Evolutionary conservation across 2,888 invertebrate species (phyloP), one percentile per base, ranked within the genome.

Genomic region (Agrilus mali): DNA sequence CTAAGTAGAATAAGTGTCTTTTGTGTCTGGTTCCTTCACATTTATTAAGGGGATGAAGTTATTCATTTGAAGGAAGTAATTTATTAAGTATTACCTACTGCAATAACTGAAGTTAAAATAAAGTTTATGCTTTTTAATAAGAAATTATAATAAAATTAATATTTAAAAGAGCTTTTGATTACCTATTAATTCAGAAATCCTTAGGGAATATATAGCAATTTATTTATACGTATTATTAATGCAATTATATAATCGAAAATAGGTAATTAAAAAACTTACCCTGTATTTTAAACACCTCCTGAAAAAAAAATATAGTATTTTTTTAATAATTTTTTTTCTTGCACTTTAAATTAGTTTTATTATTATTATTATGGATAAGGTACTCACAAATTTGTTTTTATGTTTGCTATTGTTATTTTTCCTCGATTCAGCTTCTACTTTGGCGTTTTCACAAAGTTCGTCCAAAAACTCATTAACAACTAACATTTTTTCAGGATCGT

Each of bases 401-500:
- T 55, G 55, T 54, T 60, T 60, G 36, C 51, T 44, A 51, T 60
- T 60, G 33, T 47, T 51, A 32, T 51, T 48, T 43, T 52, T 56
- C 47, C 60, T 54, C 13, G 52, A 51, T 41, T 64, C 63, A 3
- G 60, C 64, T 50, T 66, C 65, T 35, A 59, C 58, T 45, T 60
- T 58, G 7, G 67, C 67, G 42, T 62, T 63, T 42, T 65, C 65
- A 39, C 65, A 57, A 34, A 67, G 46, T 32, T 66, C 66, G 45
- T 58, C 61, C 45, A 67, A 50, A 54, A 67, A 66, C 33, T 63
- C 62, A 47, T 65, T 63, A 12, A 67, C 58, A 34, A 63, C 61
- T 41, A 56, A 53, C 64, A 67, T 66, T 53, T 62, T 63, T 34
- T 66, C 64, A 8, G 64, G 63, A 50, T 66, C 66, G 47, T 55